These are phyloP conservation scores for Addax nasomaculatus DNA, from an alignment of 2,113 vertebrate genomes.

Conservation along the genomic window DNA sequence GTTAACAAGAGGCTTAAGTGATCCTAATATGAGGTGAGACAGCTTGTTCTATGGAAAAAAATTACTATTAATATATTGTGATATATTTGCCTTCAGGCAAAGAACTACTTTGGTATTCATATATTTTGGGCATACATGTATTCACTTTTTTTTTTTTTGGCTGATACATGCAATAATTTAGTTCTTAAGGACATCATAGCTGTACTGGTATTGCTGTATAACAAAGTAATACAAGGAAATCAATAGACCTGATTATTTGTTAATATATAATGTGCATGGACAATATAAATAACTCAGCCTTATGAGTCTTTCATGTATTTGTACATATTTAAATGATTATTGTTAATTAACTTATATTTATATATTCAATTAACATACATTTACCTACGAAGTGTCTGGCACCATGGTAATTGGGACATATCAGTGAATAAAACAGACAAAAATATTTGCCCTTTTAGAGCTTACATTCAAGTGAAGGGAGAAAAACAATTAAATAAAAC, in stretches of 20 bases:
- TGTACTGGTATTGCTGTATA: not conserved
- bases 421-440: not conserved
- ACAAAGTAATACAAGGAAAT: not conserved
- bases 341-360: not conserved
- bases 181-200: not conserved
- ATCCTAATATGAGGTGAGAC: not conserved
- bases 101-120: not conserved
- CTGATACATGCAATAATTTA: not conserved
- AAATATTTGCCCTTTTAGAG: not conserved
- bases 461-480: not conserved
- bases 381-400: not conserved
- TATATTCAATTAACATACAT: not conserved
- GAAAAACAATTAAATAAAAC: not conserved
- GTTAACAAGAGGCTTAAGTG: not conserved
- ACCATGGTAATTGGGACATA: not conserved
- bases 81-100: not conserved
- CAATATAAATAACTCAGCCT: not conserved
- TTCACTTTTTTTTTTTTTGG: not conserved
- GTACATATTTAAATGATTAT: not conserved
- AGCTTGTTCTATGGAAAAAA: not conserved
- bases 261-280: not conserved
- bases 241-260: not conserved
- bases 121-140: not conserved
- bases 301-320: not conserved
- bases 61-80: not conserved